Base-by-base conservation (phyloP, 2,888 invertebrate species). In the Phyllotreta cruciferae region DNA sequence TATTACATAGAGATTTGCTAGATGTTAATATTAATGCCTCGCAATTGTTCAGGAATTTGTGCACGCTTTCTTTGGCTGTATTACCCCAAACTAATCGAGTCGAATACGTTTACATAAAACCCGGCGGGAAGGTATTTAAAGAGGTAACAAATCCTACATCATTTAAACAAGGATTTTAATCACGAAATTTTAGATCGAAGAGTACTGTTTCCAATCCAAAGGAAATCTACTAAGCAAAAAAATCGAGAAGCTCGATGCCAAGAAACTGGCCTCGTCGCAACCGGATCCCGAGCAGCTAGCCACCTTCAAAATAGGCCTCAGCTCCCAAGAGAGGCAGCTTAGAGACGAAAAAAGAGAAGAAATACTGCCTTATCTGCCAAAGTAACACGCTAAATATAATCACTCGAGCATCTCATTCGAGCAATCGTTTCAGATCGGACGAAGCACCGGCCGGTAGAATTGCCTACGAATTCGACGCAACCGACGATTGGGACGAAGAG, bases 401-500 rank as follows among this genome's bases (percentile, higher is more conserved):
- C 44, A 11, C 4, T 11, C 41, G n/a, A 24, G 36, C 55, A 7
- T 60, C 41, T 62, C 52, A 49, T 6, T n/a, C 54, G n/a, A 24
- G 5, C 14, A 4, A 35, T 10, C 55, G 45, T 63, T 57, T 47
- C 11, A 47, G 34, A 9, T 41, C 10, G 49, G 6, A 52, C 14
- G 56, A 66, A 34, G 57, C 63, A 44, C 66, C 67, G 55, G 85
- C 84, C 64, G 86, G 88, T 44, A 87, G 87, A 75, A 90, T 93
- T 38, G 85, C 87, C 70, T 93, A 93, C 75, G 85, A 88, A 68
- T 90, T 92, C 7, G 93, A 93, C 80, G 88, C 87, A 57, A 85
- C 87, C 1, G 93, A 93, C 79, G 93, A 93, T 78, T 89, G 91
- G 84, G 93, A 93, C 75, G 92, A 92, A 74, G 93, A 93, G 81